Base-by-base conservation (phyloP, 1,140 invertebrate genomes). In the Lordiphosa mommai region DNA sequence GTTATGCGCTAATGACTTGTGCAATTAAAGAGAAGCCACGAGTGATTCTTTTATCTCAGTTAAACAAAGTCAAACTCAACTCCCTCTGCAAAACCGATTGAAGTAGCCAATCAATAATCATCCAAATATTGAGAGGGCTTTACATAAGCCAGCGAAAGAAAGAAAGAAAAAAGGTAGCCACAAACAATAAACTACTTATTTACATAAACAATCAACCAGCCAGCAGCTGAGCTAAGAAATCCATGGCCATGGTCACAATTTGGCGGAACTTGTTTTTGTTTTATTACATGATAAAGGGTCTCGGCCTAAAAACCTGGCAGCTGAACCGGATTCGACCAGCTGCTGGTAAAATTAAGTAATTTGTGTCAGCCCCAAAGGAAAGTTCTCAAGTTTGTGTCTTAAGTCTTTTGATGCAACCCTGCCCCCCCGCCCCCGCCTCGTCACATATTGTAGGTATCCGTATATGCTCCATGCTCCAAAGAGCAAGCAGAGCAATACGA, bases 191-290 rank as follows among this genome's bases (percentile, higher is more conserved):
- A 34, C 17, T 2, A 36, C 29, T 50, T 52, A 71, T 73, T 73
- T 82, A 72, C 72, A 84, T 66, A 84, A 64, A 72, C 38, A 66
- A 52, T 55, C 34, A 65, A 53, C 33, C 64, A n/a, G n/a, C n/a
- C 37, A 49, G 53, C 65, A 68, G 57, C 63, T 76, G 46, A 52
- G 48, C 65, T 58, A 53, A 69, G 37, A 85, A 84, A 84, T 84
- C 77, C 77, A 84, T 84, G 63, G 77, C 77, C 77, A 84, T 61
- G 77, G 77, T 84, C 77, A 84, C 77, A 77, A 85, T 84, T 85
- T 84, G 64, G 72, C 64, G 77, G 72, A 84, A 84, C 77, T 85
- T 70, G 79, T 84, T 84, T 84, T 70, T 13, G 61, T 74, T 84
- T 85, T 77, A 82, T 84, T 82, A 55, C 72, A 72, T 61, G 73